Evolutionary conservation across 2,888 invertebrate species (phyloP).

Genomic region (Trachelus stipa): DNA sequence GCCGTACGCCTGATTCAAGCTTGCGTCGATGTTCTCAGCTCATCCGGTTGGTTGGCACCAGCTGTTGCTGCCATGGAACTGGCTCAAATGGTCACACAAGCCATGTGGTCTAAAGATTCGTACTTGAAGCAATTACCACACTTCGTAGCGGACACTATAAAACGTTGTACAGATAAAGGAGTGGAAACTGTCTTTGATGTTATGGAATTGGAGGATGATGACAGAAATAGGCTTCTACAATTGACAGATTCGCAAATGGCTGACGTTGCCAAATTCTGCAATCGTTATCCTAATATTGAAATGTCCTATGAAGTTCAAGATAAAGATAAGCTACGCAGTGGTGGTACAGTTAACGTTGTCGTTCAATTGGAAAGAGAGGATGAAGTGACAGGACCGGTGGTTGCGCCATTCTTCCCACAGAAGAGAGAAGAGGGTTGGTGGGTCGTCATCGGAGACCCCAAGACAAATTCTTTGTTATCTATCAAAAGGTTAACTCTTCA

Average conservation of each 20-base stretch:
- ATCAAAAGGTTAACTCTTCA: slow-evolving; percentile 97
- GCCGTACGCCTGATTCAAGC: slow-evolving; percentile 91
- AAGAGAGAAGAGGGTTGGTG: slow-evolving; percentile 96
- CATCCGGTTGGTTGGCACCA: slow-evolving; percentile 98
- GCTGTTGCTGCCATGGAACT: slow-evolving; percentile 99
- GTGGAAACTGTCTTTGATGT: slow-evolving; percentile 96
- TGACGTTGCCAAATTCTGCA: slow-evolving; percentile 98
- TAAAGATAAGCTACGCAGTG: slow-evolving; percentile 78
- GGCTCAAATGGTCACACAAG: slow-evolving; percentile 99
- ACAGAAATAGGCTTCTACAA: slow-evolving; percentile 82
- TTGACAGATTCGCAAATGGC: slow-evolving; percentile 91
- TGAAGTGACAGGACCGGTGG: slow-evolving; percentile 95
- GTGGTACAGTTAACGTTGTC: slow-evolving; percentile 88
- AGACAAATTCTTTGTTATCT: slow-evolving; percentile 91
- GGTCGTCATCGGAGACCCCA: slow-evolving; percentile 98
- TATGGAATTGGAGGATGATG: slow-evolving; percentile 94
- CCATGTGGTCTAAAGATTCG: slow-evolving; percentile 99
- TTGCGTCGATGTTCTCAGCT: slow-evolving; percentile 93
- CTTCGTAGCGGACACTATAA: slow-evolving; percentile 88
- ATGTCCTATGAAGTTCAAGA: slow-evolving; percentile 90
- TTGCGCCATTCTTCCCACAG: slow-evolving; percentile 97
- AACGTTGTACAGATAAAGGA: slow-evolving; percentile 89
- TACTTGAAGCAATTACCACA: slow-evolving; percentile 97
- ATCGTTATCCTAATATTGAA: slow-evolving; percentile 98
- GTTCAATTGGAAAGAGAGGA: slow-evolving; percentile 97